Percentiles rank a stretch among this genome's conserved stretches.
phyloP scores from a whole-genome alignment of 2,113 vertebrate species.

The Loxodonta africana region DNA sequence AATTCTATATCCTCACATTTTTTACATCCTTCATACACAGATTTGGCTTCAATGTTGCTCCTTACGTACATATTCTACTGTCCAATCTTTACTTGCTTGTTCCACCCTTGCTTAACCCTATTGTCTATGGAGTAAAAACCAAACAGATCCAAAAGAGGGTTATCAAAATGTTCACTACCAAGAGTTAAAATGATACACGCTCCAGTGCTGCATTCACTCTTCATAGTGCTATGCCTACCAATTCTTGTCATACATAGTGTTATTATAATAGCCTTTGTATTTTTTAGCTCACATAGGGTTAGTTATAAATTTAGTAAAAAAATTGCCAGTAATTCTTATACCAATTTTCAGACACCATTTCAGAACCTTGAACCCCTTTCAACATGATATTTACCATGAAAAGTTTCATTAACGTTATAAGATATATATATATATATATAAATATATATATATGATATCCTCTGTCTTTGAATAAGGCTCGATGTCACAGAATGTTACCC shows the following conservation, averaged over 20 bases:
- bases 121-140: slow-evolving; percentile 73
- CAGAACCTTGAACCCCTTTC: neutral
- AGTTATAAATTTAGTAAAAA: neutral
- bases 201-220: neutral
- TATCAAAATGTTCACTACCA: neutral
- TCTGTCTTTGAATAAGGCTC: neutral
- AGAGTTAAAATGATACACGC: neutral
- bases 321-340: neutral
- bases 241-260: neutral
- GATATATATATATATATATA: too few species aligned
- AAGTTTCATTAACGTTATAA: neutral
- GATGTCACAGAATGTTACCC: neutral
- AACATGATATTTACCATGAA: neutral
- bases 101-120: neutral
- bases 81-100: slow-evolving; percentile 67
- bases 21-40: slow-evolving; percentile 71
- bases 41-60: slow-evolving; percentile 49
- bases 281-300: neutral
- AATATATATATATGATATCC: too few species aligned
- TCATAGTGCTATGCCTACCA: neutral
- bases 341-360: neutral
- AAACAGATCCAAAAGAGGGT: slow-evolving; percentile 50
- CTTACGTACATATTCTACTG: slow-evolving; percentile 68
- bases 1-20: slow-evolving; percentile 85
- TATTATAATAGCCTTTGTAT: neutral